phyloP scores from a whole-genome alignment of 1,140 invertebrate genomes.

The Penaeus vannamei region DNA sequence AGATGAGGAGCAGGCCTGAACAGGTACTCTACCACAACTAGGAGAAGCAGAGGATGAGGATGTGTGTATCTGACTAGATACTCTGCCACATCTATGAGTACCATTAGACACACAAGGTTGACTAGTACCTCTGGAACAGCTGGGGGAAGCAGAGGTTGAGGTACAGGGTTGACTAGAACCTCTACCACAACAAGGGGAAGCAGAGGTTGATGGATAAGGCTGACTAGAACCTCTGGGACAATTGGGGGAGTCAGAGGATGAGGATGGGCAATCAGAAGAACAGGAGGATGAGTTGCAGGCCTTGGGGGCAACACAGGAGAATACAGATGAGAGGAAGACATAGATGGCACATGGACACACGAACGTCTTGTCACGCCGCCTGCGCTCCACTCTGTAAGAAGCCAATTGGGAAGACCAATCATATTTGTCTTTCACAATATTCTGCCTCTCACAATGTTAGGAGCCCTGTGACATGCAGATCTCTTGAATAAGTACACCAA shows the following conservation, averaged over 20 bases:
- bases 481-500: not conserved
- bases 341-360: constrained; percentile 64
- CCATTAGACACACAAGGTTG: constrained; percentile 36
- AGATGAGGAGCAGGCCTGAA: constrained; percentile 32
- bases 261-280: constrained; percentile 52
- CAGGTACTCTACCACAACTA: constrained; percentile 40
- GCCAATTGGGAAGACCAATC: constrained; percentile 57
- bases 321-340: constrained; percentile 65
- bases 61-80: constrained; percentile 46
- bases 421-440: constrained; percentile 47
- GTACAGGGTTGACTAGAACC: constrained; percentile 46
- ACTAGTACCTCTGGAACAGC: constrained; percentile 22
- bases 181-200: constrained; percentile 37
- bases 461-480: not conserved
- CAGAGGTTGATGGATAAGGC: constrained; percentile 40
- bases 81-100: constrained; percentile 49
- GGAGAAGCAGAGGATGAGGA: constrained; percentile 28
- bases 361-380: constrained; percentile 64
- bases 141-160: constrained; percentile 36
- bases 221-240: constrained; percentile 55
- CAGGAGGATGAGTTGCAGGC: constrained; percentile 55
- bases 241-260: constrained; percentile 51
- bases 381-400: constrained; percentile 63
- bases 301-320: constrained; percentile 63
- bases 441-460: constrained; percentile 24